Conservation (phyloP, 2,113 vertebrate genomes). For the Festucalex cinctus region DNA sequence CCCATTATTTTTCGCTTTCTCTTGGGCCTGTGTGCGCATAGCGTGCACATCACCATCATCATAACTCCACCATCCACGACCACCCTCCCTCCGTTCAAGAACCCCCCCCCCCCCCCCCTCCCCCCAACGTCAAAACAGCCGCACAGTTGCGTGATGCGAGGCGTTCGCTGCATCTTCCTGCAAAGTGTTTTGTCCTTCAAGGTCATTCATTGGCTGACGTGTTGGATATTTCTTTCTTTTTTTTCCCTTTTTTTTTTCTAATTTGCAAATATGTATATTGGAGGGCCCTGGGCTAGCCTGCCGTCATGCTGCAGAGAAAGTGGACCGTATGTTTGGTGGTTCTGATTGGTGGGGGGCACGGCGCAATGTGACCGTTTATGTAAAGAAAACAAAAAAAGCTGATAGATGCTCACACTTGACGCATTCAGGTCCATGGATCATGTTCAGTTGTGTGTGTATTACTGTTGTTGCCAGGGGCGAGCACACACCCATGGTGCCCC, state of each 20-base stretch:
- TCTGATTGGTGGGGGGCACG: constrained; percentile 3
- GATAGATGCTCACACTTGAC: neutral
- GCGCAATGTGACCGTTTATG: neutral
- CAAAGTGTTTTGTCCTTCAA: constrained; percentile 63
- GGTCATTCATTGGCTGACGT: constrained; percentile 62
- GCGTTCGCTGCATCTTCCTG: constrained; percentile 28
- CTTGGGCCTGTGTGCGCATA: constrained; percentile 2
- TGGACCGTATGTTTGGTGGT: constrained; percentile 30
- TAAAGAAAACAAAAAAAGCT: neutral
- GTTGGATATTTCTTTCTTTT: neutral
- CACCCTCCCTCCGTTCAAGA: neutral
- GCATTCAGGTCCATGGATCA: too few species aligned
- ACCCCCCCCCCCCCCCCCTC: neutral
- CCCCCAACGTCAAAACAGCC: constrained; percentile 12
- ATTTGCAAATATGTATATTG: constrained; percentile 28
- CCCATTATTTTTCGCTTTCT: neutral
- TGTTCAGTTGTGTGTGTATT: too few species aligned
- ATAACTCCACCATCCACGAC: neutral
- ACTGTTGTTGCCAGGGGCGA: too few species aligned
- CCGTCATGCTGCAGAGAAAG: constrained; percentile 44
- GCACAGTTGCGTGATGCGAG: constrained; percentile 30
- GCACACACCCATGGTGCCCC: too few species aligned
- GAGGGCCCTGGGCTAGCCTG: constrained; percentile 33
- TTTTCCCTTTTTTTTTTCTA: constrained; percentile 31
- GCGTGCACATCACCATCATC: neutral